These are phyloP conservation scores for Oxyteleia sp. DNA, from an alignment of 2,888 invertebrate species.

Conservation along the genomic window DNA sequence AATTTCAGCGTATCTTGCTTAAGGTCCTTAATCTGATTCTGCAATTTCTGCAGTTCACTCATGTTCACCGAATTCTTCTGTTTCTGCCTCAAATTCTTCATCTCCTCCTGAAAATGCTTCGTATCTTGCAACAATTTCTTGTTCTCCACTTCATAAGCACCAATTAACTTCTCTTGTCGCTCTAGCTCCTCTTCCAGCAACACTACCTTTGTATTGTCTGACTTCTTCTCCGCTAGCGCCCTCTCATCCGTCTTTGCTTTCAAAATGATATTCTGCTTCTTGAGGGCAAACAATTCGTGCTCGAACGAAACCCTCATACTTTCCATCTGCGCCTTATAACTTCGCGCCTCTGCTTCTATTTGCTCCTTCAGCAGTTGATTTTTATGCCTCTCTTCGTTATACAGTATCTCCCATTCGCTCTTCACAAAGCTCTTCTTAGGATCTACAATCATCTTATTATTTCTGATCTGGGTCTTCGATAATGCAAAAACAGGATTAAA, in stretches of 20 bases:
- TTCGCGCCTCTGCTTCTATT: conserved; percentile 82
- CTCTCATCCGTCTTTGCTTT: no score
- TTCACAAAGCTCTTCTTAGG: conserved; percentile 77
- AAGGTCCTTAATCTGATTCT: conserved; percentile 83
- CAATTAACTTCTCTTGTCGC: conserved; percentile 84
- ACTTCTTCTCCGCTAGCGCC: no score
- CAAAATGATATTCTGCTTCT: no score
- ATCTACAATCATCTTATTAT: conserved; percentile 74
- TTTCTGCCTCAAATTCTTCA: conserved; percentile 78
- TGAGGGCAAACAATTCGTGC: no score
- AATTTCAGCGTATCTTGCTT: conserved; percentile 83
- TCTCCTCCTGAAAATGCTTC: conserved; percentile 82
- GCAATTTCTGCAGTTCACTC: conserved; percentile 78
- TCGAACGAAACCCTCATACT: conserved; percentile 82
- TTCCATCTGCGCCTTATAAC: conserved; percentile 84
- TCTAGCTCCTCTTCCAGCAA: conserved; percentile 83
- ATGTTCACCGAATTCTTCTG: conserved; percentile 76
- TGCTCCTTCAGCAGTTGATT: conserved; percentile 82
- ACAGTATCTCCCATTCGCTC: conserved; percentile 82
- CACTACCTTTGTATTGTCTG: no score
- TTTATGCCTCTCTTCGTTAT: conserved; percentile 84
- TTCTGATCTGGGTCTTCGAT: conserved; percentile 70
- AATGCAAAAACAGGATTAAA: conserved; percentile 29
- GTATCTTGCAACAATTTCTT: conserved; percentile 83
- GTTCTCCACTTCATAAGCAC: conserved; percentile 84